A percentile compares a stretch with the other conserved stretches of the same genome.
Conservation (phyloP, 2,797 vertebrate genomes). For the Chelon labrosus region DNA sequence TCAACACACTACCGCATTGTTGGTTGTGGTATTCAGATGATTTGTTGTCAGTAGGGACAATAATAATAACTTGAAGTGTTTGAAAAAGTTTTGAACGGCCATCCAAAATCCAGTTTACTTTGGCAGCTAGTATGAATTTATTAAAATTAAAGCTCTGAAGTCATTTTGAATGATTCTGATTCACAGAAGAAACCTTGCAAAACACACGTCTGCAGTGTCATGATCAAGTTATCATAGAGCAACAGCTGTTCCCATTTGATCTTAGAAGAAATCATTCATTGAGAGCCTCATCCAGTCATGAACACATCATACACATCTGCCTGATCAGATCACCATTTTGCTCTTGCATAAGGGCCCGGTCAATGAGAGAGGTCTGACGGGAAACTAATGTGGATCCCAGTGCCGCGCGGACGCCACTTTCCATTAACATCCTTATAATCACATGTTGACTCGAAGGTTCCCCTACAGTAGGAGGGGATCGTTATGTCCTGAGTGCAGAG, state of each 20-base stretch:
- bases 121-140: neutral
- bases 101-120: neutral
- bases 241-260: neutral
- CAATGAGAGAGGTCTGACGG: conserved; percentile 26
- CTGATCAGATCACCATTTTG: conserved; percentile 41
- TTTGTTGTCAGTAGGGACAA: neutral
- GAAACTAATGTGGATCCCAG: conserved; percentile 40
- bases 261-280: conserved; percentile 13
- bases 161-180: neutral
- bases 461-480: conserved; percentile 14
- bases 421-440: conserved; percentile 67
- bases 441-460: conserved; percentile 48
- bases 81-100: rapidly evolving
- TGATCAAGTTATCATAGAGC: neutral
- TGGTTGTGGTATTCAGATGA: neutral
- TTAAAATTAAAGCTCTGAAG: neutral
- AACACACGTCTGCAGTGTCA: neutral
- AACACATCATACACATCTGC: conserved; percentile 55
- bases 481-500: conserved; percentile 4
- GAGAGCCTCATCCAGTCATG: conserved; percentile 20
- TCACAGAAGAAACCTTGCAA: neutral
- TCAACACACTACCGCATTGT: neutral
- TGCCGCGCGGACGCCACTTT: conserved; percentile 44
- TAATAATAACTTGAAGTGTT: neutral
- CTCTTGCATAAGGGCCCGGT: conserved; percentile 42